A percentile compares a stretch with the other conserved stretches of the same genome.
Conservation (phyloP, 2,113 vertebrate genomes). For the Thamnophis sirtalis region DNA sequence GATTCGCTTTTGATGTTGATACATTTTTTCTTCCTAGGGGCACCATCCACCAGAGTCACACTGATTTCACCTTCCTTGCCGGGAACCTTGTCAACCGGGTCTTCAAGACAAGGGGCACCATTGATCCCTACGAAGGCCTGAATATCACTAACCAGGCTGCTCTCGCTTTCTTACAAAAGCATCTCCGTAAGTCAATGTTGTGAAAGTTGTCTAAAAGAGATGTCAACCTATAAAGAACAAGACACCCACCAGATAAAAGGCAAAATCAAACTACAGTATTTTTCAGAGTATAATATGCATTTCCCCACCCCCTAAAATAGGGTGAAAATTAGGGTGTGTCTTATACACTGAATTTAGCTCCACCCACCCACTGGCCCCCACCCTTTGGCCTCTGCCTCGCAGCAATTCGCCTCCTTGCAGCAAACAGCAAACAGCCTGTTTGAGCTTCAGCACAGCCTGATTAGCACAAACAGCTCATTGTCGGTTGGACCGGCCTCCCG, state of each 20-base stretch:
- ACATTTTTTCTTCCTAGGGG: slow-evolving; percentile 52
- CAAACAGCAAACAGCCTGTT: too few relatives aligned
- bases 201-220: neutral
- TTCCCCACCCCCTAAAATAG: too few relatives aligned
- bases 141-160: slow-evolving; percentile 58
- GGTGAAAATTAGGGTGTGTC: too few relatives aligned
- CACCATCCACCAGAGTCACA: slow-evolving; percentile 69
- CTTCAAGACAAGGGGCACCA: slow-evolving; percentile 48
- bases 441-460: too few relatives aligned
- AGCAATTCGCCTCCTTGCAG: too few relatives aligned
- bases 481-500: too few relatives aligned
- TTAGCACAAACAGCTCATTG: too few relatives aligned
- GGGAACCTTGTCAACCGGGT: slow-evolving; percentile 52
- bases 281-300: too few relatives aligned
- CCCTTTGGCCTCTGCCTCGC: too few relatives aligned
- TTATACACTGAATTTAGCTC: too few relatives aligned
- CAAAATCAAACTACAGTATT: neutral
- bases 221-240: neutral
- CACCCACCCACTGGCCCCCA: too few relatives aligned
- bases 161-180: slow-evolving; percentile 74
- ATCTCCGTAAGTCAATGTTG: slow-evolving; percentile 61
- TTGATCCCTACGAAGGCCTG: slow-evolving; percentile 64
- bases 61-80: slow-evolving; percentile 65
- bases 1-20: neutral
- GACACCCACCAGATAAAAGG: neutral